These are phyloP conservation scores for Cherax quadricarinatus DNA, from an alignment of 1,140 invertebrate genomes.

Conservation along the genomic window DNA sequence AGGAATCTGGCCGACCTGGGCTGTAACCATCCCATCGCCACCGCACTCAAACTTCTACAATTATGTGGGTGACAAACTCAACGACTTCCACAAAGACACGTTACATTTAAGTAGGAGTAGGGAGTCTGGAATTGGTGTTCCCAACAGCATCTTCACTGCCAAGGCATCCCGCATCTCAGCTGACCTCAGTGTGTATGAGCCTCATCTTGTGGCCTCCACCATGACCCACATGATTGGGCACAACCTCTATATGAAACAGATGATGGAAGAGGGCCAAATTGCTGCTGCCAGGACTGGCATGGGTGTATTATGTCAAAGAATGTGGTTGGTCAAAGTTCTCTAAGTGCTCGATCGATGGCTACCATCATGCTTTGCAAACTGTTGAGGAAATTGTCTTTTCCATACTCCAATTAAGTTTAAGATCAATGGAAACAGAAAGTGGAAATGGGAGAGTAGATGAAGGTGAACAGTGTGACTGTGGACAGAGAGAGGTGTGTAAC, in stretches of 20 bases:
- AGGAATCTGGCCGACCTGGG: conserved; percentile 89
- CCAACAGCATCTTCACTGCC: conserved; percentile 92
- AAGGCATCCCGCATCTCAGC: conserved; percentile 94
- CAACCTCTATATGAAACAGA: conserved; percentile 97
- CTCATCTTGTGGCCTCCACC: conserved; percentile 93
- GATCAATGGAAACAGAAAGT: no score
- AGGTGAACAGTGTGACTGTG: conserved; percentile 96
- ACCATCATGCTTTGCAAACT: conserved; percentile 85
- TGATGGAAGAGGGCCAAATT: conserved; percentile 85
- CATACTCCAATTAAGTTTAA: conserved; percentile 95
- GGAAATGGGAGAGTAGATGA: conserved; percentile 96
- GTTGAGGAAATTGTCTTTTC: conserved; percentile 89
- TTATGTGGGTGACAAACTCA: conserved; percentile 89
- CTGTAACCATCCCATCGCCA: conserved; percentile 88
- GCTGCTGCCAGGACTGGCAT: conserved; percentile 94
- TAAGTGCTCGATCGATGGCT: conserved; percentile 91
- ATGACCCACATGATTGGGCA: conserved; percentile 98
- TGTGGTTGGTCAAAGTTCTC: conserved; percentile 96
- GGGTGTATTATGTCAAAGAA: conserved; percentile 96
- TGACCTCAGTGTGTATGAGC: conserved; percentile 94
- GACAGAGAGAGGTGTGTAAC: conserved; percentile 90
- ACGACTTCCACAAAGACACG: conserved; percentile 90
- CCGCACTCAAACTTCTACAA: conserved; percentile 93
- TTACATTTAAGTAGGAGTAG: conserved; percentile 91
- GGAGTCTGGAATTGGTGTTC: conserved; percentile 93